Evolutionary conservation across 2,113 vertebrate species (phyloP).

Genomic region (Osmerus mordax): DNA sequence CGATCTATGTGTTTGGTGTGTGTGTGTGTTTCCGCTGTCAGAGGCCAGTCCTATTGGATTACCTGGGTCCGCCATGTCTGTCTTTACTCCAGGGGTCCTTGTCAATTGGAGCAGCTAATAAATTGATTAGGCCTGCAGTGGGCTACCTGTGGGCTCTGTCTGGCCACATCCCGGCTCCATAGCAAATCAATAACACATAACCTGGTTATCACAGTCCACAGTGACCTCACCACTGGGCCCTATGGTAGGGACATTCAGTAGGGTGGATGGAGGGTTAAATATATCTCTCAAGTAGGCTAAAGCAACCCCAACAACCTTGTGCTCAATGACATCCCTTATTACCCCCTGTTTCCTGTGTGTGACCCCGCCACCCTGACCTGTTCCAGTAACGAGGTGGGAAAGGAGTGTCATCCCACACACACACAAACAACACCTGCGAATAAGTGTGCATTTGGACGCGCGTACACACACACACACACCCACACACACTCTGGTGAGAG

Average conservation of each 20-base stretch:
- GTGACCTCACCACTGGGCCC: background rate
- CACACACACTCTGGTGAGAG: background rate
- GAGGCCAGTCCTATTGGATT: background rate
- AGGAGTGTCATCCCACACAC: background rate
- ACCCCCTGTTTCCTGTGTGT: no score
- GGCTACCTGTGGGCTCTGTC: no score
- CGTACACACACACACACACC: background rate
- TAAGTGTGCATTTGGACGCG: background rate
- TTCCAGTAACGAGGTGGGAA: background rate
- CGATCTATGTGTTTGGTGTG: background rate
- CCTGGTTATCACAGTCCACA: background rate
- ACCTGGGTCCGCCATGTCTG: background rate
- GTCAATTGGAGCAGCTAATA: slow-evolving; percentile 4
- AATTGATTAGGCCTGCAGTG: slow-evolving; percentile 1
- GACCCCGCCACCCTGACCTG: no score
- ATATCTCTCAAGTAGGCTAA: no score
- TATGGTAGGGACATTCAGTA: background rate
- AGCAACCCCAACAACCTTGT: no score
- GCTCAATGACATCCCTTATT: no score
- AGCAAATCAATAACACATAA: background rate
- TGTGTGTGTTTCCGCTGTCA: background rate
- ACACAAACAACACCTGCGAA: background rate
- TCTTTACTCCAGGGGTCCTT: slow-evolving; percentile 1
- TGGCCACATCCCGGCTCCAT: background rate
- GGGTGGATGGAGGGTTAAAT: no score